Percentiles rank a stretch among this genome's conserved stretches.
Conservation (phyloP, 1,140 invertebrate species). For the Patella vulgata region DNA sequence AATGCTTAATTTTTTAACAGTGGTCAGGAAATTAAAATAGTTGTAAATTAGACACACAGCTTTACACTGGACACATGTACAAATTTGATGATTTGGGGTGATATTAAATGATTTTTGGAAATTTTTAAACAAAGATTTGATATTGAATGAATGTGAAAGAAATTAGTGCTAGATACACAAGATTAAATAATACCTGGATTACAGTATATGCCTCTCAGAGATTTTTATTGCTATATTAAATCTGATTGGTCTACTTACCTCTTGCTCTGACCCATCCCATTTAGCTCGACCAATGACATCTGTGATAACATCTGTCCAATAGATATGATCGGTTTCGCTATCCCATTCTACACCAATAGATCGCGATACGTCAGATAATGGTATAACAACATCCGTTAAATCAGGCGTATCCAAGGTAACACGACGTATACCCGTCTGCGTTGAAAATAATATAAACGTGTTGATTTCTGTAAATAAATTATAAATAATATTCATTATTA, state of each 20-base stretch:
- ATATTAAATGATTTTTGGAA: no score
- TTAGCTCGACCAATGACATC: constrained; percentile 79
- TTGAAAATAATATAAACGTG: constrained; percentile 82
- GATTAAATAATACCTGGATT: no score
- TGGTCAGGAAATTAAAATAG: no score
- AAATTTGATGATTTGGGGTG: no score
- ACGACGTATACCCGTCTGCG: constrained; percentile 80
- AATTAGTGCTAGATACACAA: no score
- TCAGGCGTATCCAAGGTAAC: constrained; percentile 71
- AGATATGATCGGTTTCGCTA: constrained; percentile 82
- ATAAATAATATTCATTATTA: constrained; percentile 9
- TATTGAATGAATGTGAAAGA: no score
- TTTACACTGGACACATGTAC: no score
- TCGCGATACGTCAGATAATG: constrained; percentile 68
- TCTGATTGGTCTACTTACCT: constrained; percentile 63
- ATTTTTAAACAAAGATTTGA: no score
- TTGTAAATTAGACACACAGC: no score
- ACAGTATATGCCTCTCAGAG: no score
- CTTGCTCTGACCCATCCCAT: constrained; percentile 79
- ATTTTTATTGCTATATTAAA: no score
- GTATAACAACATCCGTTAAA: constrained; percentile 75
- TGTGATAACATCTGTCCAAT: constrained; percentile 89
- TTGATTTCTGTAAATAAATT: constrained; percentile 71
- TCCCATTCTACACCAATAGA: constrained; percentile 86
- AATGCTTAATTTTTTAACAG: no score